A percentile compares a stretch with the other conserved stretches of the same genome.
Conservation (phyloP, 2,113 vertebrate genomes). For the Brienomyrus brachyistius region DNA sequence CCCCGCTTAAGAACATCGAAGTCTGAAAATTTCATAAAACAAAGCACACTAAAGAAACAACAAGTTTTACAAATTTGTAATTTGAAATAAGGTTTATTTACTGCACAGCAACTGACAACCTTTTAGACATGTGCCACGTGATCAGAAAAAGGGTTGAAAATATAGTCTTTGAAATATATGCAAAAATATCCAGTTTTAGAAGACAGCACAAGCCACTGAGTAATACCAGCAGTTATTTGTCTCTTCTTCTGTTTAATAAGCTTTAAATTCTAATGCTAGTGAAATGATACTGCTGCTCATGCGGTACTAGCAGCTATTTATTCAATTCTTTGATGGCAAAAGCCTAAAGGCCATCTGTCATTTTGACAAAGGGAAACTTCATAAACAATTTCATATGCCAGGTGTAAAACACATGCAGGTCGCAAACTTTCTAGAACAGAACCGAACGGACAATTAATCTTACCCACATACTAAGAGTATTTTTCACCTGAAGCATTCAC, state of each 20-base stretch:
- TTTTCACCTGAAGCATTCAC: not conserved
- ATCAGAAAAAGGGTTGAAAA: not conserved
- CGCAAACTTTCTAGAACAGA: not conserved
- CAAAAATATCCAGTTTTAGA: not conserved
- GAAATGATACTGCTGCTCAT: not conserved
- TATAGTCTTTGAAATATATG: not conserved
- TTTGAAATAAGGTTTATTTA: not conserved
- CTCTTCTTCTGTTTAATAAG: not conserved
- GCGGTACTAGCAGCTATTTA: not conserved
- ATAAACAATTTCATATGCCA: not conserved
- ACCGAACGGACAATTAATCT: not conserved
- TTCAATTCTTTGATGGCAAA: not conserved
- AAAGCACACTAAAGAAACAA: not conserved
- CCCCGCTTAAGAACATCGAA: not conserved
- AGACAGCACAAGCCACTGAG: not conserved
- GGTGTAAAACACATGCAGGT: not conserved
- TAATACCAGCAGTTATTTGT: not conserved
- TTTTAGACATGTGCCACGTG: not conserved
- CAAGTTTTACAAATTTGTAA: not conserved
- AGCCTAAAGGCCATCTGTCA: not conserved
- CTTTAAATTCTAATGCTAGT: not conserved
- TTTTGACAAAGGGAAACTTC: constrained; percentile 3
- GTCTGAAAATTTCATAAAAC: not conserved
- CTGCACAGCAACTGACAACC: not conserved
- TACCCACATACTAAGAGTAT: not conserved